Evolutionary conservation across 2,797 vertebrate genomes (phyloP).

Genomic region (Cyclura pinguis): DNA sequence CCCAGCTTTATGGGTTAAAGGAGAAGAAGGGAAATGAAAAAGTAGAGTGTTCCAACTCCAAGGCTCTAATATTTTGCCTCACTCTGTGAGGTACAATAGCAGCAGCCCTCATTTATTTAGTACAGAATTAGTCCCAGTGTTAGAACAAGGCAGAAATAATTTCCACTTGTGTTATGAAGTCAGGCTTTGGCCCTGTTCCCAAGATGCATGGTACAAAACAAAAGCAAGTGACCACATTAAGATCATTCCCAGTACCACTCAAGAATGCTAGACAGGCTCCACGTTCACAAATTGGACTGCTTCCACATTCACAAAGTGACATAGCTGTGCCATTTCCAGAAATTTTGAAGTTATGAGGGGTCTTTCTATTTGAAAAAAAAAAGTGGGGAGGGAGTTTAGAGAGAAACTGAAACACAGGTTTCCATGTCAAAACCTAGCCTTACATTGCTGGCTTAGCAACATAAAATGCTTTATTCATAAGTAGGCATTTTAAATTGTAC

Average conservation of each 20-base stretch:
- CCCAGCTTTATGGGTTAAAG: background rate
- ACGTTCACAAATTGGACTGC: background rate
- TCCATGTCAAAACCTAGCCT: too few relatives aligned
- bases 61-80: constrained; percentile 4
- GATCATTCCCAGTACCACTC: background rate
- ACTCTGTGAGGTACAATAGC: constrained; percentile 11
- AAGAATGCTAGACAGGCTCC: background rate
- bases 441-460: too few relatives aligned
- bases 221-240: background rate
- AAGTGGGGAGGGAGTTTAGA: too few relatives aligned
- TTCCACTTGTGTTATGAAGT: constrained; percentile 23
- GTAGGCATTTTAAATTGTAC: too few relatives aligned
- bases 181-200: constrained; percentile 28
- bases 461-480: too few relatives aligned
- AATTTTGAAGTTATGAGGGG: too few relatives aligned
- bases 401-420: too few relatives aligned
- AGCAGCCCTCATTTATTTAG: background rate
- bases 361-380: background rate
- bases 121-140: background rate
- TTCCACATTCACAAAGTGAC: background rate
- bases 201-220: background rate
- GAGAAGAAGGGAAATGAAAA: background rate
- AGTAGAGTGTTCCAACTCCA: background rate
- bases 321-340: background rate
- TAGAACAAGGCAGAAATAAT: constrained; percentile 36